Conservation (phyloP, 2,113 vertebrate genomes). For the Mirza zaza region DNA sequence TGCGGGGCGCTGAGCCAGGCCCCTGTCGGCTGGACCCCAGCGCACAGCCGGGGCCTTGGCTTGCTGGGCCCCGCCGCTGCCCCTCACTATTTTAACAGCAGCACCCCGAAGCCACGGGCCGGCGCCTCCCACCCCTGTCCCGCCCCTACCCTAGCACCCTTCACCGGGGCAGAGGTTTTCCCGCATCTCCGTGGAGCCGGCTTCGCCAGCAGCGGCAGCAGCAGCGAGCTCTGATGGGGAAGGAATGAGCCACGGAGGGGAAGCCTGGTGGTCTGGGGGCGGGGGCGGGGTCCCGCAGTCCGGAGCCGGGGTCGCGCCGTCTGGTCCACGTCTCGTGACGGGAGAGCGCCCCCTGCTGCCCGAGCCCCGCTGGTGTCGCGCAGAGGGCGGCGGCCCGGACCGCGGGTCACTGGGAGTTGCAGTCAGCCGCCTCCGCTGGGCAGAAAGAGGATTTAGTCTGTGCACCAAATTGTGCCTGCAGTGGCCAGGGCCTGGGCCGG, state of each 20-base stretch:
- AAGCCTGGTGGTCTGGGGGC: accelerated
- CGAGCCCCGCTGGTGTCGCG: neutral
- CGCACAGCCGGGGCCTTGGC: neutral
- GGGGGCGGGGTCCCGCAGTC: neutral
- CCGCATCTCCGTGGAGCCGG: accelerated
- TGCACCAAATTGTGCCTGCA: neutral
- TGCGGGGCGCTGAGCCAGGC: neutral
- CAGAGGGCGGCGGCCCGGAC: neutral
- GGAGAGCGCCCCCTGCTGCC: slow-evolving; percentile 83
- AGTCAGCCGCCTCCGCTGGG: neutral
- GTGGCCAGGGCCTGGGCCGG: neutral
- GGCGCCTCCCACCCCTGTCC: neutral
- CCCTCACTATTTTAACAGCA: neutral
- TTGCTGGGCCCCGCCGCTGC: no score
- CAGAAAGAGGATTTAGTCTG: neutral
- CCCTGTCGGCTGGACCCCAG: neutral
- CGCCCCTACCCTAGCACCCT: neutral
- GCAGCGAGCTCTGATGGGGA: neutral
- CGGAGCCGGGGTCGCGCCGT: neutral
- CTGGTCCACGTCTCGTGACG: neutral
- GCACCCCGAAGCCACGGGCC: neutral
- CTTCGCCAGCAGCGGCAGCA: neutral
- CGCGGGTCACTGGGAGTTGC: neutral
- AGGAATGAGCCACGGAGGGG: accelerated
- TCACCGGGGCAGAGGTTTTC: neutral